Conservation (phyloP, 2,113 vertebrate species). For the Murina feae region DNA sequence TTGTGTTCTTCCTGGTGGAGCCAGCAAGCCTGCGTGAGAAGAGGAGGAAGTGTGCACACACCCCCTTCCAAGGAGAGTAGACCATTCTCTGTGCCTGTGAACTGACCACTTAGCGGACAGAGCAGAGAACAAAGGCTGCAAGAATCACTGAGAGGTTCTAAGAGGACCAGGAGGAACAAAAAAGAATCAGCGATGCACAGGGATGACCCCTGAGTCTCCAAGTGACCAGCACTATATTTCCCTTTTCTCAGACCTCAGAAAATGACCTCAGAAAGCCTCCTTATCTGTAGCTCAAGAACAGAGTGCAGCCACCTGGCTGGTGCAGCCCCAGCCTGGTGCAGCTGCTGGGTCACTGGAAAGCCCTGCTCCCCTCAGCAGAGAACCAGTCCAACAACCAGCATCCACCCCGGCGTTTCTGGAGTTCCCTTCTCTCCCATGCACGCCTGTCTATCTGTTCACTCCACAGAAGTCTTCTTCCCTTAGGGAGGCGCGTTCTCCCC, state of each 20-base stretch:
- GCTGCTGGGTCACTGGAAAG: not conserved
- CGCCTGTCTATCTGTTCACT: not conserved
- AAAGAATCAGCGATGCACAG: not conserved
- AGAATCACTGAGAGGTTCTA: not conserved
- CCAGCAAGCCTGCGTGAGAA: not conserved
- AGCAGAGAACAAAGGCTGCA: not conserved
- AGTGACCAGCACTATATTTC: not conserved
- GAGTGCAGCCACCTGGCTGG: not conserved
- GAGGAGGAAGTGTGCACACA: not conserved
- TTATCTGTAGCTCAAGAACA: not conserved
- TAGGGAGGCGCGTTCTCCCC: not conserved
- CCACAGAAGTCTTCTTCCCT: too few relatives aligned
- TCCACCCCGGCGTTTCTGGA: accelerated
- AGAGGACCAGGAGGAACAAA: not conserved
- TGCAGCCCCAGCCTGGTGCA: not conserved
- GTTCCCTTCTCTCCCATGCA: not conserved
- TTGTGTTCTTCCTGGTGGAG: not conserved
- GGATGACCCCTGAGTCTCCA: not conserved
- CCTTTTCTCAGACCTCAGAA: not conserved
- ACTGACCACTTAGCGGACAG: not conserved
- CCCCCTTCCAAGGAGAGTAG: accelerated
- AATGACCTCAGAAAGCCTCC: not conserved
- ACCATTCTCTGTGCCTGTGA: accelerated
- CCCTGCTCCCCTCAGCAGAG: too few relatives aligned
- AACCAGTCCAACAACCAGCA: not conserved